Evolutionary conservation across 2,888 invertebrate species (phyloP), one percentile per base, ranked within the genome.

Genomic region (Synanthedon formicaeformis): DNA sequence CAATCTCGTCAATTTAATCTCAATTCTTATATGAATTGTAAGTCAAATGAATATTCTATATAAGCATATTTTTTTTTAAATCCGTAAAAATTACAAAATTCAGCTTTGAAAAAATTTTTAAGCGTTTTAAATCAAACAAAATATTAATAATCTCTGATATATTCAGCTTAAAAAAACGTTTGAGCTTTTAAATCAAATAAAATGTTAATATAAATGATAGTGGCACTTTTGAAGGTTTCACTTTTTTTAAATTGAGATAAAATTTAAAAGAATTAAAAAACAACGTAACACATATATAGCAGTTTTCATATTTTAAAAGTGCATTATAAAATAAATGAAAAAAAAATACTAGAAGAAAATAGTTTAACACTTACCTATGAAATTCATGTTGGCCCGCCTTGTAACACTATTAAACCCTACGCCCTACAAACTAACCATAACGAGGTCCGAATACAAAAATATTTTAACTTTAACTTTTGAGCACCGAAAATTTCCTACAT

Each of bases 401-500:
- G 62, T 69, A 76, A 73, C 82, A 76, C 61, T 66, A 63, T 55
- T 65, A 63, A 60, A 53, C 58, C 66, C 71, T 73, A 71, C 49
- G 58, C 74, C 66, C 65, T 75, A 83, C 51, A 60, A 62, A 73
- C 73, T 71, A 71, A 67, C 67, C 80, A 81, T 82, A 80, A 73
- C 73, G 74, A 78, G 68, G 71, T 71, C 71, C 73, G 56, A 64
- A 69, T 79, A 78, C 79, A 83, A 81, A 82, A 84, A 81, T 64
- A 58, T 60, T 63, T 16, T 63, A 58, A 49, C 18, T 34, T 34
- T 50, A 60, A 64, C 63, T 67, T 69, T 84, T 85, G 85, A 86
- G 86, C 86, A 86, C 86, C 86, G 78, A 83, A 69, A 70, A 76
- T 77, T 73, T 61, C 63, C 58, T 66, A 66, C 57, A 63, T 71